Evolutionary conservation across 2,888 invertebrate species (phyloP), one percentile per base, ranked within the genome.

Genomic region (Drosophila peninsularis): DNA sequence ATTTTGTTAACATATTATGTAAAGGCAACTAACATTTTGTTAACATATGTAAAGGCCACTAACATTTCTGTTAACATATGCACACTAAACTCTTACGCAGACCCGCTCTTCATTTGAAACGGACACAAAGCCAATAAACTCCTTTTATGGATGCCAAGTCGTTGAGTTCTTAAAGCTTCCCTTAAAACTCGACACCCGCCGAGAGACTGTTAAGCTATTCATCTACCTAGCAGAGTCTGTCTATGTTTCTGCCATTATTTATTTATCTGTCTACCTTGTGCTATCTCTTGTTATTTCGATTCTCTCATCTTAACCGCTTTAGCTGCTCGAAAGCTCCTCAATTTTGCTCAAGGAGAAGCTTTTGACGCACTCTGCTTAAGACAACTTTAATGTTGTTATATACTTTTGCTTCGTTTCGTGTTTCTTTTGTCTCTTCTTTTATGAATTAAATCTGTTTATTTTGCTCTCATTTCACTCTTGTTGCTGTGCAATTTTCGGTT

Each of bases 401-500:
- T 21, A 13, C 27, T 32, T 30, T 37, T 37, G 13, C 13, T 52
- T 1, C 13, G 24, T 24, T 37, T 37, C n/a, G n/a, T 41, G 3
- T 44, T 36, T 21, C 41, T 39, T 50, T 11, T 39, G 42, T 44
- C 37, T 17, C 50, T 36, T 58, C 10, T 37, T 39, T 62, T 71
- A 41, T 63, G 34, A 41, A 54, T 56, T 34, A 34, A 21, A 39
- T 54, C 44, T 58, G 58, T 61, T 44, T 32, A 27, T 37, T 39
- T 45, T 49, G 34, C 44, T 52, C 45, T 19, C 53, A 34, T 34
- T 10, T 72, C 45, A 13, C 47, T 55, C 34, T 47, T 53, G 19
- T 42, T 66, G 39, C 58, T 66, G 71, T 69, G 65, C 66, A 74
- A 66, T 81, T 75, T 64, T 74, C 71, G 63, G 75, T 62, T 62